Evolutionary conservation across 2,113 vertebrate species (phyloP).

Genomic region (Albula glossodonta): DNA sequence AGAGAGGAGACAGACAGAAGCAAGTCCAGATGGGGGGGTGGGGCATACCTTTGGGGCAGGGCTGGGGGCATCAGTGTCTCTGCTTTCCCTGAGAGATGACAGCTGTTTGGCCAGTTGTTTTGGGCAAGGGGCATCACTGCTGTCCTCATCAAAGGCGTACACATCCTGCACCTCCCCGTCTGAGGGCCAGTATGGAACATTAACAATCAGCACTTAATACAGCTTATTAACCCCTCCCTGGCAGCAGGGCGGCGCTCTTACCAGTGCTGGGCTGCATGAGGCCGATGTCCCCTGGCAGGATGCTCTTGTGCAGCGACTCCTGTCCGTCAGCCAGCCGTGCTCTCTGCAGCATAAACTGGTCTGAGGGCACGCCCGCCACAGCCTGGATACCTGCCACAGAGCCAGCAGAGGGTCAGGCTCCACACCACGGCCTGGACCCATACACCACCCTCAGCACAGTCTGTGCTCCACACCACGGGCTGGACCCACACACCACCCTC

Average conservation of each 20-base stretch:
- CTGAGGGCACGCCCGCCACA: conserved; percentile 77
- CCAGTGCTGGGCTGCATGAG: conserved; percentile 83
- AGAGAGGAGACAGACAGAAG: background rate
- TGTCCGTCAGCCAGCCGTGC: conserved; percentile 79
- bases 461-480: too few relatives aligned
- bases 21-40: background rate
- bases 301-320: conserved; percentile 84
- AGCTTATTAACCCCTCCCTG: too few relatives aligned
- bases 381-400: conserved; percentile 73
- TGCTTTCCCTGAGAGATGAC: conserved; percentile 73
- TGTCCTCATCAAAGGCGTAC: conserved; percentile 82
- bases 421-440: background rate
- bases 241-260: conserved; percentile 43
- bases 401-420: background rate
- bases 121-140: conserved; percentile 79
- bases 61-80: conserved; percentile 63
- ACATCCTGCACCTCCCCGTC: conserved; percentile 76
- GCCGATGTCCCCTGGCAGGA: conserved; percentile 78
- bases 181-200: conserved; percentile 37
- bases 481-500: too few relatives aligned
- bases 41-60: conserved; percentile 67
- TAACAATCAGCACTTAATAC: too few relatives aligned
- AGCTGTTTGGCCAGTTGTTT: conserved; percentile 80
- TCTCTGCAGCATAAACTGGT: conserved; percentile 81
- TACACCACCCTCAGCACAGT: too few relatives aligned